Base-by-base conservation (phyloP, 2,888 invertebrate genomes). In the Micoletzkya japonica region DNA sequence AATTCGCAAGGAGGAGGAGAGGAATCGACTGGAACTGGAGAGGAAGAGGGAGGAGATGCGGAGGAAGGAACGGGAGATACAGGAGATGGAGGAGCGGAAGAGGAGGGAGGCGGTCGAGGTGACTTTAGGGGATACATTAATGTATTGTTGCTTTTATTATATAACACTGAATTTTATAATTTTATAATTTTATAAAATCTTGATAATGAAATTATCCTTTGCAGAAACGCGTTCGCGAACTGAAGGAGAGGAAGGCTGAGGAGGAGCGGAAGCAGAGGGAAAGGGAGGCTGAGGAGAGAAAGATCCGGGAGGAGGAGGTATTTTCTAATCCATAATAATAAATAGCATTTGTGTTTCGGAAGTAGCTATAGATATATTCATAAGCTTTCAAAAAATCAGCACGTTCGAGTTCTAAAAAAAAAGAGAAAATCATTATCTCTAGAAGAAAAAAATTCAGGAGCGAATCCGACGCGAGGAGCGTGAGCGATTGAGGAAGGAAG, bases 51-150 rank as follows among this genome's bases (percentile, higher is more conserved):
- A 63, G 26, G 63, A 63, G 34, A 63, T 63, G 63, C 30, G 63
- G 34, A 63, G 50, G 50, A 63, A 63, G 63, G 63, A 63, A 24
- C 30, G 32, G 2, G 63, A 63, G 6, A 63, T 63, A 14, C 32
- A 63, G 20, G 63, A 63, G 36, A 63, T 63, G 50, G 63, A 44
- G 3, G 63, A 63, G 50, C 44, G 50, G 34, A 30, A 63, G 63
- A 63, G 63, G 17, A 63, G 63, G 14, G 63, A 63, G 10, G 63
- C 63, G 4, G 63, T 63, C 34, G 63, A 63, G 63, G 63, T 63
- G 20, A 44, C n/a, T n/a, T n/a, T n/a, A n/a, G n/a, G n/a, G n/a
- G n/a, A n/a, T n/a, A n/a, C n/a, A n/a, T n/a, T n/a, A n/a, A n/a
- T n/a, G n/a, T n/a, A n/a, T n/a, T n/a, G n/a, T n/a, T n/a, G n/a